Conservation (phyloP, 1,140 invertebrate species). For the Zophobas atratus region DNA sequence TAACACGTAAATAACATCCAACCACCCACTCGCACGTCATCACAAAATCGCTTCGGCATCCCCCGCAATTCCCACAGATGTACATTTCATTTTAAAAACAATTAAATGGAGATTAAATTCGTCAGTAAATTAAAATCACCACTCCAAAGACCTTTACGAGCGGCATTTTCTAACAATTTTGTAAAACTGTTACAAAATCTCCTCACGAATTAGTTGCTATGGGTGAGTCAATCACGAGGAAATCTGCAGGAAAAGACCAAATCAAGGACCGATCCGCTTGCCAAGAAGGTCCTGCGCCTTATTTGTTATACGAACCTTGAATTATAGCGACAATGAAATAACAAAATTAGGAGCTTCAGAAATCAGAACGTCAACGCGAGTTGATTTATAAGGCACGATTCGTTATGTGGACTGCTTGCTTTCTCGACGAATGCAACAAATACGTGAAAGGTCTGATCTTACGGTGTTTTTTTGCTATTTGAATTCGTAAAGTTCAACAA, state of each 20-base stretch:
- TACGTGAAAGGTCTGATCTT: not conserved
- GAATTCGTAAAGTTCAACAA: too few species aligned
- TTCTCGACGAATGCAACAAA: not conserved
- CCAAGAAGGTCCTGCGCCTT: slow-evolving; percentile 29
- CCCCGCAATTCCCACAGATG: not conserved
- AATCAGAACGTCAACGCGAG: too few species aligned
- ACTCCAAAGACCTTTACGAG: too few species aligned
- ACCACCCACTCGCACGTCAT: slow-evolving; percentile 2
- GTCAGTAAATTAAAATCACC: too few species aligned
- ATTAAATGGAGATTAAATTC: not conserved
- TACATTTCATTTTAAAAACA: slow-evolving; percentile 7
- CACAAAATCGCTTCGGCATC: not conserved
- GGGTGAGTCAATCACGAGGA: slow-evolving; percentile 14
- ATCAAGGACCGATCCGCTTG: slow-evolving; percentile 28
- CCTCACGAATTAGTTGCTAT: slow-evolving; percentile 22
- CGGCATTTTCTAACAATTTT: too few species aligned
- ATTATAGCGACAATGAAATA: slow-evolving; percentile 7
- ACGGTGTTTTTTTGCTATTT: not conserved
- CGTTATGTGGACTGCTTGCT: too few species aligned
- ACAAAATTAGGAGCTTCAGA: not conserved
- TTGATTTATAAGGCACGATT: too few species aligned
- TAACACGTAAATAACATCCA: slow-evolving; percentile 4
- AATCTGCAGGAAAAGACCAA: slow-evolving; percentile 14
- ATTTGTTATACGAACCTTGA: slow-evolving; percentile 30
- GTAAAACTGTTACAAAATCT: not conserved